phyloP scores from a whole-genome alignment of 2,888 invertebrate genomes.

The Athalia rosae region DNA sequence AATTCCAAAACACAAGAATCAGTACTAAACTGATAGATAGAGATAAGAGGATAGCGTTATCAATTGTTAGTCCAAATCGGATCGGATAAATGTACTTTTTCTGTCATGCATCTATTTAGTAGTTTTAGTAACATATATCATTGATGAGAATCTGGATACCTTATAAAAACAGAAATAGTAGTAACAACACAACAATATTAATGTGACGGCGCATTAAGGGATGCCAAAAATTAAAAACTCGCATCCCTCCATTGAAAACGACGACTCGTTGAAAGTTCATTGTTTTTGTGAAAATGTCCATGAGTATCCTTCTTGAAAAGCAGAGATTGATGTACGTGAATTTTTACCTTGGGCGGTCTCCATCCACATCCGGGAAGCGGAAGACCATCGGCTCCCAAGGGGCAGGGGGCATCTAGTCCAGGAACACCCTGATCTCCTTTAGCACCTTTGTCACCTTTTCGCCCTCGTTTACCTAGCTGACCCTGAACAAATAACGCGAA shows the following conservation, averaged over 20 bases:
- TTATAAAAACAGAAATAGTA: no score
- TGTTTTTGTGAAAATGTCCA: neutral
- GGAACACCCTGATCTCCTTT: constrained; percentile 98
- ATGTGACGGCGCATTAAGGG: no score
- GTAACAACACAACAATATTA: no score
- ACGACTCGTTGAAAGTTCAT: no score
- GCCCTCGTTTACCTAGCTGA: constrained; percentile 90
- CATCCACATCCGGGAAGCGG: constrained; percentile 97
- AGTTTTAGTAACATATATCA: no score
- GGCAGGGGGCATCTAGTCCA: constrained; percentile 99
- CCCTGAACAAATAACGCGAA: constrained; percentile 78
- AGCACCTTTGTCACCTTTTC: constrained; percentile 93
- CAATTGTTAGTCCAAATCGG: neutral
- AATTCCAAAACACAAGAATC: constrained; percentile 58
- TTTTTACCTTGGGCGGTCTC: constrained; percentile 88
- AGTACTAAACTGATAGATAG: neutral
- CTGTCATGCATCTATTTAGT: no score
- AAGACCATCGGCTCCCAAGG: constrained; percentile 95
- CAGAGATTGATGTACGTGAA: constrained; percentile 1
- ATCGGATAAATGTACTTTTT: neutral
- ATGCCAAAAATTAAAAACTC: no score
- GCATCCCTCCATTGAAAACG: no score
- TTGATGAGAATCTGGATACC: no score
- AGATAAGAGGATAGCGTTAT: neutral
- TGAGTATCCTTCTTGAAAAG: neutral